Evolutionary conservation across 2,797 vertebrate species (phyloP), one percentile per base, ranked within the genome.

Genomic region (Phataginus tetradactyla): DNA sequence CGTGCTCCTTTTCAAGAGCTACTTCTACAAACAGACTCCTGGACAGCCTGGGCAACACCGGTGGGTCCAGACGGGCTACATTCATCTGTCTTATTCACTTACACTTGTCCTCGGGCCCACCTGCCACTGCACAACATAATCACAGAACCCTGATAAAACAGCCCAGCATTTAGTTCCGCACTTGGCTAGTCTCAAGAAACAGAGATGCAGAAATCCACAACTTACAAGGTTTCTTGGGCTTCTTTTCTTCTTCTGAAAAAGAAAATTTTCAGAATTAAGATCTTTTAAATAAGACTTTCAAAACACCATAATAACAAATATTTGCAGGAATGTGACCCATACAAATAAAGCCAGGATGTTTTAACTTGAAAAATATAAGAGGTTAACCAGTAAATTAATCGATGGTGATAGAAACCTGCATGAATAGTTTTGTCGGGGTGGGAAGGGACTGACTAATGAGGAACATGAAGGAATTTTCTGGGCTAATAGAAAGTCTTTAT

Each of bases 231-330:
- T 98, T 98, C 96, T 6, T 92, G 32, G 90, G 0, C 91, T 97
- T 98, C 97, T 97, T 98, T 49, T 98, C 98, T 27, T 98, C 97
- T 61, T 95, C 98, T 98, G 96, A 57, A 94, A 93, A 95, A 96
- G 37, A 96, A 92, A 94, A 39, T 72, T 89, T 95, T 80, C 74
- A 74, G 59, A 42, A 95, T 95, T 91, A 74, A 78, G 21, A 59
- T 75, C 61, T 88, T 71, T 68, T 64, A 45, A 93, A 85, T 32
- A 27, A 63, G 27, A 63, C 15, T 92, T 83, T 87, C 63, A 77
- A 72, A 86, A 91, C 15, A 61, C 6, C 18, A 9, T 17, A 84
- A 18, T 12, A 55, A 59, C 7, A 71, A 23, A 55, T 23, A 51
- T 9, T 87, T 51, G 51, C 25, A 18, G 32, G 34, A 66, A 68